Base-by-base conservation (phyloP, 2,888 invertebrate species). In the Cerastis rubricosa region DNA sequence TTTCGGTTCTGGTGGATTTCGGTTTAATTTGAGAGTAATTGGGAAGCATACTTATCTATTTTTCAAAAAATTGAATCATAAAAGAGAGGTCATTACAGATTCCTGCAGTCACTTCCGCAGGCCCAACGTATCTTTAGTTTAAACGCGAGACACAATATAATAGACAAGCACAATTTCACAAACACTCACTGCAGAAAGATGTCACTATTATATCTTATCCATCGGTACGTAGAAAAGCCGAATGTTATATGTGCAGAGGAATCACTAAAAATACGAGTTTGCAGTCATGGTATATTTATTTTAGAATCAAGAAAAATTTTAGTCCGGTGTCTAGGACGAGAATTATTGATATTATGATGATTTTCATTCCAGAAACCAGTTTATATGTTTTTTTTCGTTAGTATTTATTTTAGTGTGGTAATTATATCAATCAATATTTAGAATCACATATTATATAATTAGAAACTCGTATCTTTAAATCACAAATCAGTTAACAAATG, bases 71-170 rank as follows among this genome's bases (percentile, higher is more conserved):
- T 17, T 25, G 0, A 40, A 3, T 17, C 5, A 61, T 43, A 73
- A 51, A 17, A 43, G 0, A 51, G 17, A 69, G 68, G 43, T 17
- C 0, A 45, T 45, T 45, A n/a, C 43, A 17, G 5, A 8, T 22
- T 8, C 12, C 14, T 40, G 40, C 43, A 22, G 49, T 17, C 17
- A 40, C 25, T 0, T 5, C 22, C 11, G 17, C 8, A 61, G 22
- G 0, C 3, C 57, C 47, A n/a, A 45, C 12, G 25, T 63, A 59
- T 57, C 49, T 57, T 69, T 19, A 17, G 40, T 57, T 29, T 17
- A 54, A 74, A 66, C 45, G 22, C 43, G 14, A 51, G 49, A 67
- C 25, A 71, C 25, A 69, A 69, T 74, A 66, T 68, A 80, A 69
- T 45, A 14, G 61, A 65, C n/a, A 74, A 65, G 51, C 40, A 69